phyloP scores from a whole-genome alignment of 1,140 invertebrate genomes.

The Archivesica marissinica region DNA sequence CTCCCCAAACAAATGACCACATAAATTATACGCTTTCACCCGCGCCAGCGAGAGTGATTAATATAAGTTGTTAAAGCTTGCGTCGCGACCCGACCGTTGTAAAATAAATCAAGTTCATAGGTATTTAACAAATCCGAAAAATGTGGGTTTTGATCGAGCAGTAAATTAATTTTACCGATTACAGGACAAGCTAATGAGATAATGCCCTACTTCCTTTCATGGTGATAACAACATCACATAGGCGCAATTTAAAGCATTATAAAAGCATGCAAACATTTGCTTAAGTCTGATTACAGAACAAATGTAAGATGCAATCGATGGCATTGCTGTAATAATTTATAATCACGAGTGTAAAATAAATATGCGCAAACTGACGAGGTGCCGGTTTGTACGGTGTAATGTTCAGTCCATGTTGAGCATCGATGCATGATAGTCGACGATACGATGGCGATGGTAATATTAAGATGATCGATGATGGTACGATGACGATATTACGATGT shows the following conservation, averaged over 20 bases:
- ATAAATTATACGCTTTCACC: no score
- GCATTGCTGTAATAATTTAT: constrained; percentile 13
- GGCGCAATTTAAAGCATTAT: background rate
- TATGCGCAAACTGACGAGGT: background rate
- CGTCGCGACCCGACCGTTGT: no score
- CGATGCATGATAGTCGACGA: no score
- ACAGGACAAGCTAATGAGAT: background rate
- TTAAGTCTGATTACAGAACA: background rate
- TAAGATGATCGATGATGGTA: no score
- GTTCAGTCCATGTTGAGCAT: no score
- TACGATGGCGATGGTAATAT: no score
- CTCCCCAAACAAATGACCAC: no score
- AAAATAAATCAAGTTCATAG: no score
- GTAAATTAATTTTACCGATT: background rate
- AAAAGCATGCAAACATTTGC: background rate
- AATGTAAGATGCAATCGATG: constrained; percentile 13
- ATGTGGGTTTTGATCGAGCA: background rate
- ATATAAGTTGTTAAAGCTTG: no score
- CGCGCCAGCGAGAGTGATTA: no score
- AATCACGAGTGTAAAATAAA: constrained; percentile 3
- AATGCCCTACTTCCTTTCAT: background rate
- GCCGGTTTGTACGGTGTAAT: no score
- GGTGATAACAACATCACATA: background rate
- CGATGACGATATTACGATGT: no score
- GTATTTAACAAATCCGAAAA: background rate